Evolutionary conservation across 2,888 invertebrate species (phyloP).

Genomic region (Tribolium freemani): DNA sequence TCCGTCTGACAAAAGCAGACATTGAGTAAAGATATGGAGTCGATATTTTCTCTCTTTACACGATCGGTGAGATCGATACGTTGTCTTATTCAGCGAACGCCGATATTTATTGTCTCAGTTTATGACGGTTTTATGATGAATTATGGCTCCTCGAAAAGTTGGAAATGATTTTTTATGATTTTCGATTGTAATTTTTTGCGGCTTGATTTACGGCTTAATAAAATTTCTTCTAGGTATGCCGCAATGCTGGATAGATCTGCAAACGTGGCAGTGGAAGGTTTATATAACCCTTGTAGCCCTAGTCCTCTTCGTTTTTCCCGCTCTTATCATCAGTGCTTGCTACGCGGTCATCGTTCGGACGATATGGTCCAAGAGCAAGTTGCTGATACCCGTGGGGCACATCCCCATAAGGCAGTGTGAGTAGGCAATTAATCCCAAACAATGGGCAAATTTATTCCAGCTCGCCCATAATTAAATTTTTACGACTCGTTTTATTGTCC

Average conservation of each 20-base stretch:
- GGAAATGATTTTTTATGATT: constrained; percentile 11
- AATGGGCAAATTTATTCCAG: not conserved
- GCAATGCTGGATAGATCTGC: constrained; percentile 92
- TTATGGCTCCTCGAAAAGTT: constrained; percentile 15
- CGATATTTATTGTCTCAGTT: constrained; percentile 30
- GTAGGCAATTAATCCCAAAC: constrained; percentile 27
- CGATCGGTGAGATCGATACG: constrained; percentile 7
- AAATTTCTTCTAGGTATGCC: constrained; percentile 71
- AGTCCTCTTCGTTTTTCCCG: constrained; percentile 87
- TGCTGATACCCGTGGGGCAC: constrained; percentile 69
- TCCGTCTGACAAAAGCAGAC: constrained; percentile 16
- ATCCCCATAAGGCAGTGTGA: constrained; percentile 62
- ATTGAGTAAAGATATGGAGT: not conserved
- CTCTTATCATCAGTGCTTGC: constrained; percentile 89
- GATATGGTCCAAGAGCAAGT: constrained; percentile 89
- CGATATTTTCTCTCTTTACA: constrained; percentile 5
- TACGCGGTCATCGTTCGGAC: constrained; percentile 92
- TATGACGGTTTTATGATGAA: constrained; percentile 39
- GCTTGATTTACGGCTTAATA: constrained; percentile 31
- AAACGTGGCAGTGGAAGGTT: constrained; percentile 85
- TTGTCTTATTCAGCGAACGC: constrained; percentile 22
- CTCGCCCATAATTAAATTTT: constrained; percentile 40
- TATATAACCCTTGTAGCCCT: constrained; percentile 89
- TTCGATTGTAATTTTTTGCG: constrained; percentile 19
- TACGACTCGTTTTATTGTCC: constrained; percentile 31